Base-by-base conservation (phyloP, 2,113 vertebrate species). In the Cricetomys ansorgei region DNA sequence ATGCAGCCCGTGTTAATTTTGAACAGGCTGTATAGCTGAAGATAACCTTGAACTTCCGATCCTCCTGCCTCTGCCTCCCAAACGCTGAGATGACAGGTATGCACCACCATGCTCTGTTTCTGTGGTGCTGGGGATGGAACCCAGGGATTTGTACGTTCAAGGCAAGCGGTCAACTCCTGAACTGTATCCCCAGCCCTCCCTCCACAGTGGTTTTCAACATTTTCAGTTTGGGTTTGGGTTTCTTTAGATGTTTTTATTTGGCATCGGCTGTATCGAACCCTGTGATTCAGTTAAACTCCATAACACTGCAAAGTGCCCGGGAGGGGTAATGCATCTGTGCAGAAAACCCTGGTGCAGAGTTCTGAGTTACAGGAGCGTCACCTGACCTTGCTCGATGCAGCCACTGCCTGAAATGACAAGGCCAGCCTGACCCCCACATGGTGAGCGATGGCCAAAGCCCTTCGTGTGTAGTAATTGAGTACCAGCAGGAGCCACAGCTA, bases 401-500 rank as follows among this genome's bases (percentile, higher is more conserved):
- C 87, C 37, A n/a, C 73, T 12, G 27, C 45, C 88, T 57, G 83
- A 87, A 77, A 81, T 76, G 92, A 88, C 77, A 83, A 88, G 83
- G 21, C 43, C 77, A 48, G 69, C 59, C 70, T 67, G 77, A 86
- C 67, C 48, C 91, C 37, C 40, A 57, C 59, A 19, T 85, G 17
- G 1, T 94, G 40, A 96, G 72, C 0, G 10, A 67, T 45, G 50
- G 75, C 57, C 77, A 37, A 25, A 50, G 83, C 40, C 59, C 34
- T 57, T 69, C 43, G 0, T 0, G 0, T 62, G 34, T 0, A n/a
- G 57, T 90, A 73, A 70, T 8, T 59, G 86, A 76, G 76, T 8
- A 64, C 31, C 45, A 75, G 48, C 67, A 62, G 69, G 43, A 57
- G 67, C 53, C 11, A 27, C 31, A 27, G 43, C 90, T 97, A 94